Base-by-base conservation (phyloP, 2,797 vertebrate species). In the Alauda arvensis region DNA sequence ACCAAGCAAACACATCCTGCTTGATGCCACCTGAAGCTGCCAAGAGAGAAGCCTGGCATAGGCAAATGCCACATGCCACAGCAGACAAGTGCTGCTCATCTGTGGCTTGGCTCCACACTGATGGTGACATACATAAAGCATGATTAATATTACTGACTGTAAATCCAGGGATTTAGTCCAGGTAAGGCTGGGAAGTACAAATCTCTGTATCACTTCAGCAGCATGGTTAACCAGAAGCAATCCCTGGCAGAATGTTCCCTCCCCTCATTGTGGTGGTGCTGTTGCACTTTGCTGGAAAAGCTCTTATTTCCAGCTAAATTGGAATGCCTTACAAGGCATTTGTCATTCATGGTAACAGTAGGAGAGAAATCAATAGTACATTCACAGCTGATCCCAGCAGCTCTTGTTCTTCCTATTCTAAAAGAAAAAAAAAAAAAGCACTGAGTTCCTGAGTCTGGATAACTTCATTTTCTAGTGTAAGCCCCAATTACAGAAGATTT, bases 351-450 rank as follows among this genome's bases (percentile, higher is more conserved):
- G 48, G 49, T 70, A 93, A 81, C 89, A 90, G 82, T 61, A 81
- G 88, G 86, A 83, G 53, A 83, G 89, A 93, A 95, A 95, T 93
- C 89, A 90, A 92, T 94, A 94, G n/a, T 37, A 70, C 70, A 81
- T 91, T 92, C 89, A 85, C 60, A 80, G 79, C 62, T 71, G 48
- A 88, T 88, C 72, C 60, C 62, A 86, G 80, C 52, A 86, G 43
- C 40, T 75, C 72, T 89, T 60, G 69, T 49, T 88, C 78, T 89
- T 85, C 51, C 20, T 79, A 11, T 56, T 82, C 20, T 7, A 8
- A 60, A 89, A 61, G 46, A 19, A 69, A 74, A 33, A 37, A 6
- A 21, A 68, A 68, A n/a, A 5, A 60, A 37, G 2, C 10, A 0
- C 51, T 21, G 11, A 83, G 57, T 75, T 75, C 66, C 52, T 83